Conservation (phyloP, 2,888 invertebrate species). For the Phoronis australis region DNA sequence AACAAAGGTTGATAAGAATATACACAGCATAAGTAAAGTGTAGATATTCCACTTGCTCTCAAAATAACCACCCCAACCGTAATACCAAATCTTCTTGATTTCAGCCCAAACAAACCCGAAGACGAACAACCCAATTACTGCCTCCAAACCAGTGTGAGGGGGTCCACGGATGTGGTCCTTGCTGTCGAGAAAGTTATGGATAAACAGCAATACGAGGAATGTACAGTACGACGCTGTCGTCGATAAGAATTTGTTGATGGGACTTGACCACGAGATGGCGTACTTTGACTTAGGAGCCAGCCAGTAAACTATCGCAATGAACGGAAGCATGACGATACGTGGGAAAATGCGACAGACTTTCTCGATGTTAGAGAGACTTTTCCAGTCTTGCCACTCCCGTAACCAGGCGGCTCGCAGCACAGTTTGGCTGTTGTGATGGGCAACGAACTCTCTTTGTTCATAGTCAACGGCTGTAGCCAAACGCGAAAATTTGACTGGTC, state of each 20-base stretch:
- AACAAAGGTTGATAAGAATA: slow-evolving; percentile 73
- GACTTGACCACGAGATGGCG: slow-evolving; percentile 48
- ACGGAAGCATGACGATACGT: slow-evolving; percentile 54
- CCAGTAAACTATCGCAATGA: slow-evolving; percentile 46
- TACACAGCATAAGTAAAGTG: no score
- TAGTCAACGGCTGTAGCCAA: neutral
- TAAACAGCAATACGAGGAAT: slow-evolving; percentile 61
- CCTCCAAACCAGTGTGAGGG: slow-evolving; percentile 16
- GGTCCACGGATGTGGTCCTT: slow-evolving; percentile 13
- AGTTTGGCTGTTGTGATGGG: slow-evolving; percentile 27
- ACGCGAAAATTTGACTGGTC: neutral
- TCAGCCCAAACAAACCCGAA: no score
- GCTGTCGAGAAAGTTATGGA: slow-evolving; percentile 52
- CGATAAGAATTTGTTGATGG: slow-evolving; percentile 65
- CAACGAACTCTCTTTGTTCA: neutral
- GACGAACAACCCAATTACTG: no score
- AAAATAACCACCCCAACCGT: no score
- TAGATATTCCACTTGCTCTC: no score
- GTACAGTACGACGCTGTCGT: slow-evolving; percentile 61
- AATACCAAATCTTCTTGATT: no score
- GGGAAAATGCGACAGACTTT: slow-evolving; percentile 48
- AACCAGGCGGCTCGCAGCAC: slow-evolving; percentile 61
- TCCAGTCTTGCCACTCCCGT: slow-evolving; percentile 59
- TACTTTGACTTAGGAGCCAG: slow-evolving; percentile 10
- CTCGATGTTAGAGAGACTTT: slow-evolving; percentile 41